Percentiles rank a stretch among this genome's conserved stretches.
Evolutionary conservation across 1,140 invertebrate species (phyloP).

Genomic region (Platorchestia sp.): DNA sequence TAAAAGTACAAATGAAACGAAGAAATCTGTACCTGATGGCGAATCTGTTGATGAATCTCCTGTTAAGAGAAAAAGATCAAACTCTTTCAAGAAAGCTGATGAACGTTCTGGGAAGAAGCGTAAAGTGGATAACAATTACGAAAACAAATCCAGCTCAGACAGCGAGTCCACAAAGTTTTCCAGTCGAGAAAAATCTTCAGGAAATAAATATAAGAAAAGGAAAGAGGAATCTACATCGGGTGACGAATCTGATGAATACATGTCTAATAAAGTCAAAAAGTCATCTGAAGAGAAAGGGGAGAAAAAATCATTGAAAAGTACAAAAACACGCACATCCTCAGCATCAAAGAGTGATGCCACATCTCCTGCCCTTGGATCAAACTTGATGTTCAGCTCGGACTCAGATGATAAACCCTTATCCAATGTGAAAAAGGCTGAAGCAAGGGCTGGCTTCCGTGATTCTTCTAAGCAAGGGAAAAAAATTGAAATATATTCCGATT

Average conservation of each 20-base stretch:
- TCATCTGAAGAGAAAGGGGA: background rate
- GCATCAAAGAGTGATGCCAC: background rate
- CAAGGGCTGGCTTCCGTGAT: background rate
- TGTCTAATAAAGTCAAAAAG: background rate
- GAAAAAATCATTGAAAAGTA: background rate
- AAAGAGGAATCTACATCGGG: background rate
- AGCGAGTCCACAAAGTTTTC: background rate
- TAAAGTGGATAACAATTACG: background rate
- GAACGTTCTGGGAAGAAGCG: background rate
- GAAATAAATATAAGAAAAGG: background rate
- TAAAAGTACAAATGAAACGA: no score
- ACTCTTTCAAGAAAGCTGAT: background rate
- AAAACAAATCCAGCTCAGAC: background rate
- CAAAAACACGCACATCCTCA: background rate
- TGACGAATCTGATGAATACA: background rate
- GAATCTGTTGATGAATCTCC: background rate
- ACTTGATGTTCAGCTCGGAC: background rate
- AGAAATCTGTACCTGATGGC: background rate
- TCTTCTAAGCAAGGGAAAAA: background rate
- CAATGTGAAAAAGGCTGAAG: background rate
- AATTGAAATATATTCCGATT: background rate
- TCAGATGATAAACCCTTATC: background rate
- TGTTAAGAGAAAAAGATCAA: background rate
- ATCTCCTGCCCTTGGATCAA: background rate
- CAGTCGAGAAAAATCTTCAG: background rate